These are phyloP conservation scores for Dolichopus griseipennis DNA, from an alignment of 2,888 invertebrate species.

Conservation along the genomic window DNA sequence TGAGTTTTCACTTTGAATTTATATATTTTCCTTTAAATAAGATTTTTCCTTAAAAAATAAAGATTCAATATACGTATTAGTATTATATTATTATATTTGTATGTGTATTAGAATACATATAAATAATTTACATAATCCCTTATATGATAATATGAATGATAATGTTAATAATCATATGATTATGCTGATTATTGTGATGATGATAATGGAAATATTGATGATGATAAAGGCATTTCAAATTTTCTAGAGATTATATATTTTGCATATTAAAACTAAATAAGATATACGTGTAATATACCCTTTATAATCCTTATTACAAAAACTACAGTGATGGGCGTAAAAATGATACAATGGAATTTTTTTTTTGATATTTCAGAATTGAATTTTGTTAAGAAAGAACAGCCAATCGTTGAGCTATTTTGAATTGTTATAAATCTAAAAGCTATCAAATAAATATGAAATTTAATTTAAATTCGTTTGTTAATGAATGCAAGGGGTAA, in stretches of 20 bases:
- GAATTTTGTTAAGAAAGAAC: too few relatives aligned
- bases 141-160: neutral
- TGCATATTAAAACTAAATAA: neutral
- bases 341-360: too few relatives aligned
- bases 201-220: neutral
- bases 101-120: neutral
- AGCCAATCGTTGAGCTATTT: too few relatives aligned
- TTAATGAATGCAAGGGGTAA: too few relatives aligned
- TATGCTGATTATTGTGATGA: neutral
- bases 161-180: neutral
- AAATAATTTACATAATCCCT: neutral
- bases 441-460: too few relatives aligned
- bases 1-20: conserved; percentile 6
- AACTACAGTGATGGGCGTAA: too few relatives aligned
- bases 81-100: too few relatives aligned
- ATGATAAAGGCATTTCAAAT: neutral
- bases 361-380: too few relatives aligned
- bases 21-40: neutral
- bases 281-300: neutral
- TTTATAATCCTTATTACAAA: neutral
- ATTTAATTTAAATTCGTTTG: too few relatives aligned
- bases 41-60: too few relatives aligned
- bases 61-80: too few relatives aligned
- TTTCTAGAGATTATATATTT: neutral
- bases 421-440: too few relatives aligned